These are phyloP conservation scores for Miltochrista miniata DNA, from an alignment of 2,888 invertebrate genomes.

Conservation along the genomic window DNA sequence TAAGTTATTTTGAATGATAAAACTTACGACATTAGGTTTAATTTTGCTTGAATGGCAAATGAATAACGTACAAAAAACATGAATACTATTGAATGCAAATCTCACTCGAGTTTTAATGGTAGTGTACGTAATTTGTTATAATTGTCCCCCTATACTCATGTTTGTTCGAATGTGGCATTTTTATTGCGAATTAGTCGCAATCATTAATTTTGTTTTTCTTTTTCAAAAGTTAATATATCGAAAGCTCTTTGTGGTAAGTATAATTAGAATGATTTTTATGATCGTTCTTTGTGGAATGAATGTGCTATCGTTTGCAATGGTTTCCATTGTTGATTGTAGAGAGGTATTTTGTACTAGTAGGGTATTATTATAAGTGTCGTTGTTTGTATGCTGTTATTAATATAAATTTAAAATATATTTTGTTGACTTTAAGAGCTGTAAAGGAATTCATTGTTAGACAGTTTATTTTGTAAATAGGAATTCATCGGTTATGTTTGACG, in stretches of 20 bases:
- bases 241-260: conserved; percentile 63
- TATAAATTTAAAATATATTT: conserved; percentile 17
- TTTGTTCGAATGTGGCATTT: conserved; percentile 82
- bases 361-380: conserved; percentile 27
- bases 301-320: conserved; percentile 70
- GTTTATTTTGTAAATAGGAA: background rate
- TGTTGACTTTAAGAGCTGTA: background rate
- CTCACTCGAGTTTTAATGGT: conserved; percentile 82
- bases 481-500: background rate
- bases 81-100: conserved; percentile 80
- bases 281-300: conserved; percentile 52
- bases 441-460: background rate
- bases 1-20: conserved; percentile 26
- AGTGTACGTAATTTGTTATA: conserved; percentile 82
- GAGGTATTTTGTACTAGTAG: conserved; percentile 46
- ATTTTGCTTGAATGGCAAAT: conserved; percentile 30
- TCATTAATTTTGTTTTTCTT: conserved; percentile 83
- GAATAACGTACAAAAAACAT: conserved; percentile 68
- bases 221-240: conserved; percentile 74
- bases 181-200: conserved; percentile 82
- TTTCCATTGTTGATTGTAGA: conserved; percentile 53
- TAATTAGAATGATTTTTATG: conserved; percentile 64
- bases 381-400: conserved; percentile 13
- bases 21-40: conserved; percentile 19
- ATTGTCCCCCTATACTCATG: conserved; percentile 70